Evolutionary conservation across 2,113 vertebrate genomes (phyloP), one percentile per base, ranked within the genome.

Genomic region (Cettia cetti): DNA sequence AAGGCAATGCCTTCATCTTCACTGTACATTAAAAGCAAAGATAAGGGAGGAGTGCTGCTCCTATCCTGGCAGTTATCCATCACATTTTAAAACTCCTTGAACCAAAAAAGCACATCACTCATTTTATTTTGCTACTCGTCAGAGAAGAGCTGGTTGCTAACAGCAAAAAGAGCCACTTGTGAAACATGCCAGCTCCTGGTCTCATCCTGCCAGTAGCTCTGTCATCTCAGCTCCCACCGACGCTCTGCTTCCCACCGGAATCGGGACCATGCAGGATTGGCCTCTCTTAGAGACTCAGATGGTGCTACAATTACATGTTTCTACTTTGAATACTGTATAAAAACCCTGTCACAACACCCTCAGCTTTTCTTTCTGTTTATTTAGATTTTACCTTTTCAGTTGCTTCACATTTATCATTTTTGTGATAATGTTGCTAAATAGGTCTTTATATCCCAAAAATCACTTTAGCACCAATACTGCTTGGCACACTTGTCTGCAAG

Each of bases 101-200:
- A 95, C 93, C 71, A 90, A 91, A 95, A 96, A 94, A 95, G 94
- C 87, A 97, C 95, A 96, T 90, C 91, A 87, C 88, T 96, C 93
- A 94, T 95, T 96, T 95, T 87, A 95, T 89, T 93, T 96, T 92
- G 52, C 83, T 92, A 53, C 83, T 89, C 52, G 2, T 92, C 90
- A 89, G 72, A 89, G 72, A 90, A 75, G 93, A 87, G 49, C 76
- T 86, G 76, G 94, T 93, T 96, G 94, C 86, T 96, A 96, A 80
- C 78, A 93, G 92, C 92, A 91, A 96, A 96, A 96, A 95, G 95
- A 96, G 94, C 89, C 79, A 88, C 91, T 95, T 90, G 91, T 93
- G 71, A 95, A 96, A 86, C 82, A 89, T 74, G 93, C 75, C 93
- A 93, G 75, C 78, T 95, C 82, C 79, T 90, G 94, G 93, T 63